phyloP scores from a whole-genome alignment of 2,797 vertebrate genomes.

The Pseudochirops cupreus region DNA sequence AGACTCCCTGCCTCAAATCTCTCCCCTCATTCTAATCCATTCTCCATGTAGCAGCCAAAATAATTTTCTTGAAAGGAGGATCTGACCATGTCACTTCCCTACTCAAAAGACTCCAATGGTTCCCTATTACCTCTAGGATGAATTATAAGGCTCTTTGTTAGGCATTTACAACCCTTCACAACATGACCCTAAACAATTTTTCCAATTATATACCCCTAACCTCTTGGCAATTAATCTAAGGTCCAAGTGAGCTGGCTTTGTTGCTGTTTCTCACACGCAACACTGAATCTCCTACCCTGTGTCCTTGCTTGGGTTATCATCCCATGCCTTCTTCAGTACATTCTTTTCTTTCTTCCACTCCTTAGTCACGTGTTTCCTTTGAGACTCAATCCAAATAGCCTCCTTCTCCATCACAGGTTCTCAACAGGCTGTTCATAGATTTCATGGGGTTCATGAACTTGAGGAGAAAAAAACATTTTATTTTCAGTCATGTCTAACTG shows the following conservation, averaged over 20 bases:
- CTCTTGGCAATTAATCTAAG: not conserved
- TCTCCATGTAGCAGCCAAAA: not conserved
- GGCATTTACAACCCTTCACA: not conserved
- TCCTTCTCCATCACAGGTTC: not conserved
- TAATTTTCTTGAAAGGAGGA: too few relatives aligned
- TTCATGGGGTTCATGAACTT: not conserved
- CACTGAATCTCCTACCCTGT: not conserved
- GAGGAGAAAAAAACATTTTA: not conserved
- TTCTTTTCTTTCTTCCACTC: not conserved
- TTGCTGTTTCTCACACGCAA: not conserved
- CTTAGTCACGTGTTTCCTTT: not conserved
- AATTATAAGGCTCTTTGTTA: not conserved
- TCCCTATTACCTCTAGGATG: not conserved
- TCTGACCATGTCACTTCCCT: not conserved
- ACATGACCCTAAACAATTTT: not conserved
- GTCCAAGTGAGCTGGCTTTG: not conserved
- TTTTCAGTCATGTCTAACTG: not conserved
- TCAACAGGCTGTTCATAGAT: not conserved
- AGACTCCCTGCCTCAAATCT: not conserved
- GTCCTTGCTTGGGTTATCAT: not conserved
- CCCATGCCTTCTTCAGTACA: not conserved
- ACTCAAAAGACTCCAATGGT: not conserved
- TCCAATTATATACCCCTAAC: not conserved
- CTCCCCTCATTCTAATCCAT: not conserved
- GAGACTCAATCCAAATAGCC: not conserved